Conservation (phyloP, 2,797 vertebrate genomes). For the Phrynocephalus vlangalii region DNA sequence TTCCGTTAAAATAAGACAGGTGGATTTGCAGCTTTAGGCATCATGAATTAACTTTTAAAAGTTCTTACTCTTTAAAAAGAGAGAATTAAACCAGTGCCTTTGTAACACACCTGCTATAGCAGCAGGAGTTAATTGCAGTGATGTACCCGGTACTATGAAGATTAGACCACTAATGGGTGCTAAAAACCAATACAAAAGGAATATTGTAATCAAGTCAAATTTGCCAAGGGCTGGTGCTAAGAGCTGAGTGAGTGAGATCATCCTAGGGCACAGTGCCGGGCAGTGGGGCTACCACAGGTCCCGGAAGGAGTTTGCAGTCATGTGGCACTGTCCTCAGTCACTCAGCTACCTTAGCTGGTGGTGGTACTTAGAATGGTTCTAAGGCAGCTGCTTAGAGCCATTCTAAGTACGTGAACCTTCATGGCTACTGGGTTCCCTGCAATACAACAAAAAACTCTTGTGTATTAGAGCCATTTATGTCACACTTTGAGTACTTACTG, state of each 20-base stretch:
- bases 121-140: background rate
- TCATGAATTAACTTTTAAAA: slow-evolving; percentile 3
- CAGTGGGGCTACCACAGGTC: too few relatives aligned
- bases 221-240: background rate
- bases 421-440: background rate
- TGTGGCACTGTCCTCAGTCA: background rate
- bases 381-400: background rate
- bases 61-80: slow-evolving; percentile 22
- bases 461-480: background rate
- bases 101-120: background rate
- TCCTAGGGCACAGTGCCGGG: background rate
- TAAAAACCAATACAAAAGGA: background rate
- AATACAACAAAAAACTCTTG: background rate
- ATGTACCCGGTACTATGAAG: slow-evolving; percentile 21
- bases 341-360: background rate
- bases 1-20: slow-evolving; percentile 11
- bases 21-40: accelerated
- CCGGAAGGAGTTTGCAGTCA: background rate
- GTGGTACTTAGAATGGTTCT: too few relatives aligned
- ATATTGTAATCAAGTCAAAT: background rate
- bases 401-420: background rate
- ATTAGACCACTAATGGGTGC: slow-evolving; percentile 13
- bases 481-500: background rate
- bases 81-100: background rate
- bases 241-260: background rate